phyloP scores from a whole-genome alignment of 2,797 vertebrate genomes.

The Darevskia nairensis region DNA sequence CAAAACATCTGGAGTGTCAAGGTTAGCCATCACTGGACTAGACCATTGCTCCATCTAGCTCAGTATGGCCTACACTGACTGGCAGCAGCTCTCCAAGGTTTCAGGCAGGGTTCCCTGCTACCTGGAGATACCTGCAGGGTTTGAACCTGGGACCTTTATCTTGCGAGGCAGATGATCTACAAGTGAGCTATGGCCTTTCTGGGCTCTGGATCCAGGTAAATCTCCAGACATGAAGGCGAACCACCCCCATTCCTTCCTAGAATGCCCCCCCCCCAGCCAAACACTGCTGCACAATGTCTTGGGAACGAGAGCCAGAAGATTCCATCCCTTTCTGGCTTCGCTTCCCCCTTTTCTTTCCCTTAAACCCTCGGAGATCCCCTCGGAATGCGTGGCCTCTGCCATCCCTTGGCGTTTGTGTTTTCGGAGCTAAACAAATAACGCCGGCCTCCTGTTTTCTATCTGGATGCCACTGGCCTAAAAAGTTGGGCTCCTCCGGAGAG shows the following conservation, averaged over 20 bases:
- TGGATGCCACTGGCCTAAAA: not conserved
- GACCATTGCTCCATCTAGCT: no score
- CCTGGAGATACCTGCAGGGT: no score
- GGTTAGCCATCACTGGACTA: no score
- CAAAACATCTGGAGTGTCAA: no score
- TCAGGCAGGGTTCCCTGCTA: no score
- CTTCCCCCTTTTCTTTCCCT: not conserved
- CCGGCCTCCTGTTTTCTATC: not conserved
- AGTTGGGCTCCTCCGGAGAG: not conserved
- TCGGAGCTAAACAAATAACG: not conserved
- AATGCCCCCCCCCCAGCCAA: not conserved
- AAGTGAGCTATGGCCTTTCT: not conserved
- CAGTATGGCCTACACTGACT: no score
- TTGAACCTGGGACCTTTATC: no score
- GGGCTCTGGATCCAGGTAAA: not conserved
- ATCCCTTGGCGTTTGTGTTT: not conserved
- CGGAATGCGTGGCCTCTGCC: not conserved
- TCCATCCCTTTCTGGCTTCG: not conserved
- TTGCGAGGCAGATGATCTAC: no score
- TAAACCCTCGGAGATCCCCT: not conserved
- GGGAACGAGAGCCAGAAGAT: not conserved
- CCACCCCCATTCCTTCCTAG: not conserved
- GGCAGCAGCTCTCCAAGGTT: no score
- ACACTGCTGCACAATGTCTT: no score
- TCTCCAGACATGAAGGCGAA: not conserved